Base-by-base conservation (phyloP, 53 echinoderm and acorn worm species). In the Patiria pectinifera region DNA sequence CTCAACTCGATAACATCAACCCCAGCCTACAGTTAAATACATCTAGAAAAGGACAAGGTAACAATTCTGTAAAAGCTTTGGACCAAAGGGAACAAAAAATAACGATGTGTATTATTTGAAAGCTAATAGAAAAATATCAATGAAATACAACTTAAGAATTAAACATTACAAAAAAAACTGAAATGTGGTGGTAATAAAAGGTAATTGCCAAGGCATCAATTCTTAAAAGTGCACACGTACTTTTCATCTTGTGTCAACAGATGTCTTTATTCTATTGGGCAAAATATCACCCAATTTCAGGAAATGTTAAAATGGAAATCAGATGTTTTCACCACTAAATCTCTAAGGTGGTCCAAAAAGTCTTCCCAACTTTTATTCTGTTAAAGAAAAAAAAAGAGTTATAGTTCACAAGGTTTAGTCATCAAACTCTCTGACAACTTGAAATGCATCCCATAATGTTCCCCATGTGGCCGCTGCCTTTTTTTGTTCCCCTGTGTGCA, bases 391-490 rank as follows among this genome's bases (percentile, higher is more conserved):
- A 22, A 44, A 48, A 6, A 9, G 44, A 24, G 16, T 86, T 85
- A 5, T 43, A 11, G 70, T 48, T 15, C 70, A 72, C 47, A 62
- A 60, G 89, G 80, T 89, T 89, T 89, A 46, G 80, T 69, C 89
- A 66, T 89, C 89, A 89, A 69, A 11, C 47, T 89, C 18, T 66
- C 89, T 14, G 76, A 18, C n/a, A 45, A 22, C 44, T 19, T 89
- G 89, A 89, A 78, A 89, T 89, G 45, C 21, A 89, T 66, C 46
- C 89, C 48, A 70, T 89, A 63, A 89, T 89, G n/a, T 66, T 63
- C 69, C 89, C 89, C 89, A 89, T 89, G 89, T 80, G 89, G 81
- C 80, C 49, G 9, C 24, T 71, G 86, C 72, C 86, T 86, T 18
- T 59, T 53, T 53, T 15, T 69, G 44, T 62, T n/a, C 63, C 84